These are phyloP conservation scores for Cyanoramphus novaezelandiae DNA, from an alignment of 2,113 vertebrate species.

Conservation along the genomic window DNA sequence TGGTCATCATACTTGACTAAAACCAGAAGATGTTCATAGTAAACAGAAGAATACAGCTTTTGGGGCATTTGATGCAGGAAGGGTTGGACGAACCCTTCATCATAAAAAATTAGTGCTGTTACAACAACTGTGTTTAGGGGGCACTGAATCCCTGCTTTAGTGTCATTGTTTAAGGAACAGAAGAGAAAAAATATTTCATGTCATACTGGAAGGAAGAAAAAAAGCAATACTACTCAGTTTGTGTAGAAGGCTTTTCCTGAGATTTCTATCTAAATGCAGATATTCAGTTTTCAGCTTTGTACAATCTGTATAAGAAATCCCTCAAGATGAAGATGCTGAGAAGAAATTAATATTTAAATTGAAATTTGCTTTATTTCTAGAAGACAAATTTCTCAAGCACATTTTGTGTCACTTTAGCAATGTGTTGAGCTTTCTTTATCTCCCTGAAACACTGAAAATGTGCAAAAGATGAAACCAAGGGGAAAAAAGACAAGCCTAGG, in stretches of 20 bases:
- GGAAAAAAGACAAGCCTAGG: neutral
- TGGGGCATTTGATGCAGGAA: neutral
- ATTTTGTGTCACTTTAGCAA: neutral
- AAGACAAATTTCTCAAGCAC: neutral
- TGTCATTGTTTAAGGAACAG: neutral
- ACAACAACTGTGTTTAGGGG: neutral
- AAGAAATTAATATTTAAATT: constrained; percentile 26
- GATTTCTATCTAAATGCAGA: constrained; percentile 61
- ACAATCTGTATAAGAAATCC: neutral
- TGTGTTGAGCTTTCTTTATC: neutral
- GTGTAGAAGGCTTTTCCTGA: neutral
- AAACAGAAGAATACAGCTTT: neutral
- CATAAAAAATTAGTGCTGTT: neutral
- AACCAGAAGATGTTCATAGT: neutral
- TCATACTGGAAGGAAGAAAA: neutral
- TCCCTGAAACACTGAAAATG: neutral
- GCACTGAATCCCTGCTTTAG: neutral
- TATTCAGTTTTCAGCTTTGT: constrained; percentile 35
- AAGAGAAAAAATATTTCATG: neutral
- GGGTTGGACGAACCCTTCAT: neutral
- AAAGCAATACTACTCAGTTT: neutral
- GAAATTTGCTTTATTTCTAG: neutral
- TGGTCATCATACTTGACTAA: neutral
- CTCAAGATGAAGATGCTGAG: neutral
- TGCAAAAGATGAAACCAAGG: neutral